Percentiles rank a stretch among this genome's conserved stretches.
phyloP scores from a whole-genome alignment of 2,797 vertebrate genomes.

The Hippoglossus hippoglossus region DNA sequence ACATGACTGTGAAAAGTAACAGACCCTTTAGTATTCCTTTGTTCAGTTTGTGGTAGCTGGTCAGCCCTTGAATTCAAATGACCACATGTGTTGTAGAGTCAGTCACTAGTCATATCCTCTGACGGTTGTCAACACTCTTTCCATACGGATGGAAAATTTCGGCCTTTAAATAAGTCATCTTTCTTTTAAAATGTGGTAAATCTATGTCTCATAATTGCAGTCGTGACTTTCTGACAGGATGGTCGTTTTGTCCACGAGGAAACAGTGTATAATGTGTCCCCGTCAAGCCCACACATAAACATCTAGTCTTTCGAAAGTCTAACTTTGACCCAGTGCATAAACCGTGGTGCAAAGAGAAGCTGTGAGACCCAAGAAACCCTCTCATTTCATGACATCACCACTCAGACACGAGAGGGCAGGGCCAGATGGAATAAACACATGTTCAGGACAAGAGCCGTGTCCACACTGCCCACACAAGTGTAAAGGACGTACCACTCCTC shows the following conservation, averaged over 20 bases:
- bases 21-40: slow-evolving; percentile 1
- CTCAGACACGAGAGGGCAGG: slow-evolving; percentile 63
- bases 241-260: slow-evolving; percentile 1
- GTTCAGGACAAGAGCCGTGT: slow-evolving; percentile 26
- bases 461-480: slow-evolving; percentile 27
- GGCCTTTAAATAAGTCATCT: neutral
- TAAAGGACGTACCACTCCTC: slow-evolving; percentile 9
- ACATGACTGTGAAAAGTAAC: neutral
- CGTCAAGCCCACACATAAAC: neutral
- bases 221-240: neutral
- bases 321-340: slow-evolving; percentile 29
- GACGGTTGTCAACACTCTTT: neutral
- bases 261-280: slow-evolving; percentile 13
- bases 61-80: slow-evolving; percentile 7
- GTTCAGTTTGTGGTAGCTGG: neutral
- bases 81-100: neutral
- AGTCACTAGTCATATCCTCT: neutral
- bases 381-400: slow-evolving; percentile 70
- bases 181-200: neutral
- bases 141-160: neutral
- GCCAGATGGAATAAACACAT: slow-evolving; percentile 66
- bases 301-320: slow-evolving; percentile 9
- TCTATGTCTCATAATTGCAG: neutral
- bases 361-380: slow-evolving; percentile 42
- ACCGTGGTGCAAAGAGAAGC: slow-evolving; percentile 37